These are phyloP conservation scores for Zingel zingel DNA, from an alignment of 2,113 vertebrate genomes.

Conservation along the genomic window DNA sequence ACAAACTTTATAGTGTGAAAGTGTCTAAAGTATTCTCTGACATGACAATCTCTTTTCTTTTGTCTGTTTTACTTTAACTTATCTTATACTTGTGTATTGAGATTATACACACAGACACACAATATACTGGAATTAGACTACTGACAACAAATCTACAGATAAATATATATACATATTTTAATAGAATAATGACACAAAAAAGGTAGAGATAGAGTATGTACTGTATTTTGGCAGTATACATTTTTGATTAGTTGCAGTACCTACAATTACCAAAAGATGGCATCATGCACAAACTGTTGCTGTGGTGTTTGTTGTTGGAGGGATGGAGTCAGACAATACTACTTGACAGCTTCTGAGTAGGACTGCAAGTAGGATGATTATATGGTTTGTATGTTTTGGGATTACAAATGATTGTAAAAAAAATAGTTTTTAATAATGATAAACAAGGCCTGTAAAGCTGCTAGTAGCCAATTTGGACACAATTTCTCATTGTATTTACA, in stretches of 20 bases:
- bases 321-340: background rate
- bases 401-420: background rate
- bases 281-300: conserved; percentile 3
- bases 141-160: background rate
- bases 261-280: conserved; percentile 40
- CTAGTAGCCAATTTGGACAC: background rate
- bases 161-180: background rate
- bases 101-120: background rate
- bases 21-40: conserved; percentile 12
- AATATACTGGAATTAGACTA: background rate
- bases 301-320: background rate
- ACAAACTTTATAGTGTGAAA: background rate
- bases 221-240: background rate
- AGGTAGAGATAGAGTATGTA: background rate
- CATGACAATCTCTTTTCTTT: background rate
- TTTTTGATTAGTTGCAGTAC: conserved; percentile 16
- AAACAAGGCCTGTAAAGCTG: too few species aligned
- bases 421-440: too few species aligned
- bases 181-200: too few species aligned
- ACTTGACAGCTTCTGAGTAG: background rate
- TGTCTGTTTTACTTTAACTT: background rate
- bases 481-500: background rate
- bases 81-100: background rate
- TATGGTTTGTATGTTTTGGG: background rate
- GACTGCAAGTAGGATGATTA: background rate